A percentile compares a stretch with the other conserved stretches of the same genome.
Evolutionary conservation across 2,797 vertebrate species (phyloP).

Genomic region (Poeciliopsis infans): DNA sequence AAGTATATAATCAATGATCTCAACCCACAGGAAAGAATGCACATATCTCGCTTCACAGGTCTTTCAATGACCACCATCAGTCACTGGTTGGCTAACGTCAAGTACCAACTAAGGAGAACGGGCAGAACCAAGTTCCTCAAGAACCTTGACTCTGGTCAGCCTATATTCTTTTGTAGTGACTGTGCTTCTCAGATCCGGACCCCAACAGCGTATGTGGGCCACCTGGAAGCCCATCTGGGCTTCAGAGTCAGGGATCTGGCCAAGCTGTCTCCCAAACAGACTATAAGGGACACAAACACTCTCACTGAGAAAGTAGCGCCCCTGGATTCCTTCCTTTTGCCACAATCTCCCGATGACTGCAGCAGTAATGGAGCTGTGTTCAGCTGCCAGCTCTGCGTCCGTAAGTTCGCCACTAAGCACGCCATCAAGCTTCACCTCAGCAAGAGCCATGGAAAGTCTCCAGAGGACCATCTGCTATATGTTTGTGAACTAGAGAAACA

Average conservation of each 20-base stretch:
- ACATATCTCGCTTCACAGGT: slow-evolving; percentile 96
- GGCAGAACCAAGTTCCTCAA: slow-evolving; percentile 99
- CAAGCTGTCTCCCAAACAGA: slow-evolving; percentile 92
- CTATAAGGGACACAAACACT: slow-evolving; percentile 88
- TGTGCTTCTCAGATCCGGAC: slow-evolving; percentile 97
- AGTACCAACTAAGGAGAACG: slow-evolving; percentile 98
- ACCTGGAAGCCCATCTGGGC: slow-evolving; percentile 97
- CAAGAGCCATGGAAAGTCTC: slow-evolving; percentile 96
- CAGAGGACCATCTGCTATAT: slow-evolving; percentile 94
- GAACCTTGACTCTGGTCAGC: slow-evolving; percentile 96
- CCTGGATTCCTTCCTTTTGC: slow-evolving; percentile 77
- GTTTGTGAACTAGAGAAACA: slow-evolving; percentile 93
- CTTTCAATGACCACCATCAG: slow-evolving; percentile 99
- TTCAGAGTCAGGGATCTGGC: slow-evolving; percentile 97
- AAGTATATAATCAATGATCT: slow-evolving; percentile 97
- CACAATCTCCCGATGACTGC: slow-evolving; percentile 87
- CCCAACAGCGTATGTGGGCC: slow-evolving; percentile 94
- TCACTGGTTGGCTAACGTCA: slow-evolving; percentile 99
- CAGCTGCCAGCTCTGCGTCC: slow-evolving; percentile 90
- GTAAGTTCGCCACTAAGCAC: slow-evolving; percentile 94
- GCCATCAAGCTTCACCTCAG: slow-evolving; percentile 98
- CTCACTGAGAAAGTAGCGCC: slow-evolving; percentile 85
- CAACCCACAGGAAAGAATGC: slow-evolving; percentile 97
- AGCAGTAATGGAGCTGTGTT: slow-evolving; percentile 84
- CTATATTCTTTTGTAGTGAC: slow-evolving; percentile 98